Evolutionary conservation across 1,140 invertebrate genomes (phyloP).

Genomic region (Pseudomyrmex concolor): DNA sequence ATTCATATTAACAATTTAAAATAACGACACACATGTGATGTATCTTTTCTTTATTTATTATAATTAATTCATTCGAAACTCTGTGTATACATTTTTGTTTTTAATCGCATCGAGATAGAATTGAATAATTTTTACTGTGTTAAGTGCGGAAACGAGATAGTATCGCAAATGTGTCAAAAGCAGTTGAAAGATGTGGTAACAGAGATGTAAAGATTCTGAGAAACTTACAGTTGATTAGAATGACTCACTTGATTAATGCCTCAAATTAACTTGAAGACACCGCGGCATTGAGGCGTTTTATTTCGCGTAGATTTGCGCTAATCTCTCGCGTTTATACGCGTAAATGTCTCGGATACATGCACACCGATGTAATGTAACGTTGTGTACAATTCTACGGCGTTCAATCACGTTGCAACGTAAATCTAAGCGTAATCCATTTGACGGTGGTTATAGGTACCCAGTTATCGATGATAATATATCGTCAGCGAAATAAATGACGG

Average conservation of each 20-base stretch:
- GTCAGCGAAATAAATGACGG: constrained; percentile 19
- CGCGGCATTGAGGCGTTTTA: constrained; percentile 21
- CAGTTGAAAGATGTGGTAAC: not conserved
- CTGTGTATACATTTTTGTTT: not conserved
- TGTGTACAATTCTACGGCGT: not conserved
- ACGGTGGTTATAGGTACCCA: constrained; percentile 44
- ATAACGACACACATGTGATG: not conserved
- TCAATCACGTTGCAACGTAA: constrained; percentile 48
- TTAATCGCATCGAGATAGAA: constrained; percentile 8
- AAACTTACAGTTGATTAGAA: constrained; percentile 39
- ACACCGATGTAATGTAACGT: not conserved
- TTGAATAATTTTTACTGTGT: not conserved
- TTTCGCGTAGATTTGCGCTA: constrained; percentile 23
- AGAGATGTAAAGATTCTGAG: constrained; percentile 1
- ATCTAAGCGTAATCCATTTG: constrained; percentile 60
- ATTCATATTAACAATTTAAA: not conserved
- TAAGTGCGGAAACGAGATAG: constrained; percentile 21
- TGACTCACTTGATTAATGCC: constrained; percentile 31
- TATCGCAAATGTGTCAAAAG: constrained; percentile 17
- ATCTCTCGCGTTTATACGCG: constrained; percentile 29
- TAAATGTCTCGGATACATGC: constrained; percentile 15
- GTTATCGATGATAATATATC: constrained; percentile 61
- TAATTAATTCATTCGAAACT: constrained; percentile 11
- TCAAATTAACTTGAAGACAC: constrained; percentile 30
- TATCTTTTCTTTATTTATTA: constrained; percentile 6